Evolutionary conservation across 2,888 invertebrate species (phyloP).

Genomic region (Phyllotreta cruciferae): DNA sequence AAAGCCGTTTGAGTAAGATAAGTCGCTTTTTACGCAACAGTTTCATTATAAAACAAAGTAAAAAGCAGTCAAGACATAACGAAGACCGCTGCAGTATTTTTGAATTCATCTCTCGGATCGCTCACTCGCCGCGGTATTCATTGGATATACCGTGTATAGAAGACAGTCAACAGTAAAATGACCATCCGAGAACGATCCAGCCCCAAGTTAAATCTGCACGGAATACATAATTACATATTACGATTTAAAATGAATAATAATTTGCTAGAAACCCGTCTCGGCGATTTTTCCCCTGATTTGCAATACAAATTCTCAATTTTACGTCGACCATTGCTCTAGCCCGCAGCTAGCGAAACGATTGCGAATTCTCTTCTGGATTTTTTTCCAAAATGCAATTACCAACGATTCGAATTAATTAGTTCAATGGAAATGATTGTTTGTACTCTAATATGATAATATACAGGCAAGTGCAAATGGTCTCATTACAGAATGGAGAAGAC

Average conservation of each 20-base stretch:
- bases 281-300: constrained; percentile 35
- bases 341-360: constrained; percentile 15
- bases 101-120: constrained; percentile 26
- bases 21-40: no score
- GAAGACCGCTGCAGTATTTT: constrained; percentile 15
- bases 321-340: constrained; percentile 28
- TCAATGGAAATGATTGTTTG: no score
- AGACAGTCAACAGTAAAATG: constrained; percentile 36
- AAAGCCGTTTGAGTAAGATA: no score
- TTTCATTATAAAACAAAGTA: no score
- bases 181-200: constrained; percentile 36
- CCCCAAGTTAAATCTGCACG: constrained; percentile 40
- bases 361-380: not conserved
- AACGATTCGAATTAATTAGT: no score
- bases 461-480: no score
- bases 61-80: constrained; percentile 12
- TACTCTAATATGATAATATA: no score
- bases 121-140: constrained; percentile 17
- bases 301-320: constrained; percentile 37
- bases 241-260: constrained; percentile 43
- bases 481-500: no score
- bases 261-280: constrained; percentile 36
- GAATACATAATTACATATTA: constrained; percentile 45
- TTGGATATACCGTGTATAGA: constrained; percentile 29
- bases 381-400: no score